Evolutionary conservation across 2,113 vertebrate species (phyloP), one percentile per base, ranked within the genome.

Genomic region (Hylia prasina): DNA sequence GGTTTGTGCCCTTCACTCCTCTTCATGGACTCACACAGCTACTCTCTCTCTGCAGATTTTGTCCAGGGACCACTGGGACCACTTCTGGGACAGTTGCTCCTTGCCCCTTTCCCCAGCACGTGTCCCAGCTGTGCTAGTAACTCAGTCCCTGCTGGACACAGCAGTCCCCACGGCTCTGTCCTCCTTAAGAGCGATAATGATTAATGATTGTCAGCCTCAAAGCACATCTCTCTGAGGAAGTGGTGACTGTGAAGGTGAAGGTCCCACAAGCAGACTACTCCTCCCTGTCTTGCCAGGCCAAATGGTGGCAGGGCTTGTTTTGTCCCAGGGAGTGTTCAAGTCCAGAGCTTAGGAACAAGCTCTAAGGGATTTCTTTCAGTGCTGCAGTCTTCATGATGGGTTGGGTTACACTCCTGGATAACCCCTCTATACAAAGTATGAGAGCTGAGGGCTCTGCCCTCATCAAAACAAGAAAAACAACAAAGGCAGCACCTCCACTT

Each of bases 71-170:
- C 53, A 31, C 3, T 10, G 37, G 44, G 56, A 47, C 14, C 39
- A 27, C 56, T 70, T 80, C 3, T 13, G 69, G 45, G 31, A 40
- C 5, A 50, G 63, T 0, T 71, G 56, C 35, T 82, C 35, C 39
- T 22, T 75, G 57, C 25, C 68, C 48, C 11, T 23, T 54, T 21
- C 24, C 58, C 61, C 42, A 50, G 37, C 30, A 33, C 1, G 0
- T 15, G 28, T n/a, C 28, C 48, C 22, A 31, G 20, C n/a, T 4
- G 1, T 0, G 9, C 17, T 1, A 44, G 66, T 2, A 22, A 5
- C 9, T 58, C 18, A 16, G 2, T 21, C 27, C 61, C 56, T 51
- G 76, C n/a, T 7, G 39, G 42, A 56, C 40, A 65, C 42, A n/a
- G 53, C 28, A 5, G 1, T 18, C 40, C 35, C 60, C 72, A 24